Conservation (phyloP, 2,888 invertebrate genomes). For the Ichneumoninae sp. region DNA sequence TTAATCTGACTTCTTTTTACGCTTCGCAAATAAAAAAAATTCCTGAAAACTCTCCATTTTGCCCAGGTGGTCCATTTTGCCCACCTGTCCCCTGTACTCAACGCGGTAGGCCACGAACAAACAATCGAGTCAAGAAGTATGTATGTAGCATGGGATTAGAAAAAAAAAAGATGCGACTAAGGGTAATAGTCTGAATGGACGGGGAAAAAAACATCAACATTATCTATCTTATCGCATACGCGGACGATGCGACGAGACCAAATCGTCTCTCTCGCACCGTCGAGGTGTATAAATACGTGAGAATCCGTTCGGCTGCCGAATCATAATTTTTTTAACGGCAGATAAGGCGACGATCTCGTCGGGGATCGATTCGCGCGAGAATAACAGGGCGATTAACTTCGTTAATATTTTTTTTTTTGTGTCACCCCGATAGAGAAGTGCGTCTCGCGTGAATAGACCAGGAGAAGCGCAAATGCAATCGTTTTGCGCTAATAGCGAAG, state of each 20-base stretch:
- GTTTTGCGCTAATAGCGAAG: conserved; percentile 8
- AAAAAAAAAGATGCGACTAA: conserved; percentile 32
- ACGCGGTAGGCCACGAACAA: not conserved
- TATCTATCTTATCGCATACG: conserved; percentile 56
- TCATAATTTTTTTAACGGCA: conserved; percentile 36
- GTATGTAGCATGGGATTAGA: not conserved
- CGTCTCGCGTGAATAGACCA: not conserved
- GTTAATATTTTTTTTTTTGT: not conserved
- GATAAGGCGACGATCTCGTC: conserved; percentile 26
- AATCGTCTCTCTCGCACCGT: conserved; percentile 17
- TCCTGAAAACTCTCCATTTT: too few species aligned
- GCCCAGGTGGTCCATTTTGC: too few species aligned
- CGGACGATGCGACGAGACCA: conserved; percentile 13
- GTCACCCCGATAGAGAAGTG: not conserved
- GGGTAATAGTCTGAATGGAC: conserved; percentile 41
- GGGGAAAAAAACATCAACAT: conserved; percentile 12
- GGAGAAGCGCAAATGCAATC: not conserved
- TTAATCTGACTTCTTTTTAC: too few species aligned
- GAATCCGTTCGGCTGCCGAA: conserved; percentile 32
- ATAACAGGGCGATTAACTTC: too few species aligned
- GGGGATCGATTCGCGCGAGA: not conserved
- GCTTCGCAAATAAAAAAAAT: too few species aligned
- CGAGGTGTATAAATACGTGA: conserved; percentile 46
- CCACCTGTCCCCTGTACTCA: too few species aligned
- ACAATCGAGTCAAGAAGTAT: conserved; percentile 18